Conservation (phyloP, 2,113 vertebrate species). For the Planiliza haematocheilus region DNA sequence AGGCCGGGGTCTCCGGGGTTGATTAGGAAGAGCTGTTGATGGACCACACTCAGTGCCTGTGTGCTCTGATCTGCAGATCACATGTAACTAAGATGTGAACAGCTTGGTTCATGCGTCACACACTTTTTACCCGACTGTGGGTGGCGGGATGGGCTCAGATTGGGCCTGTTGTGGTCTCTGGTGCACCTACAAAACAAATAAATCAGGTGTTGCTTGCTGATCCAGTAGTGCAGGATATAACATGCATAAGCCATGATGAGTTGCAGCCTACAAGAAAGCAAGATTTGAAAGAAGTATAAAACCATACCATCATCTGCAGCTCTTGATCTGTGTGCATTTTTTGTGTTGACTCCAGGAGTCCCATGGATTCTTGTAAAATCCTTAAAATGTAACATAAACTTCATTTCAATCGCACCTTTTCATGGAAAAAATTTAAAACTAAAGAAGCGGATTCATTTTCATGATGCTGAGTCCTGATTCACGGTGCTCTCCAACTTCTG, state of each 20-base stretch:
- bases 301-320: neutral
- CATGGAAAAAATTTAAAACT: too few species aligned
- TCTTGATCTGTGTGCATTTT: neutral
- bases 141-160: slow-evolving; percentile 9
- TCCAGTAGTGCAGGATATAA: neutral
- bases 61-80: slow-evolving; percentile 57
- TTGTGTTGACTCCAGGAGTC: too few species aligned
- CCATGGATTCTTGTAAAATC: too few species aligned
- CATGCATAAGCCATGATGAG: neutral
- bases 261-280: neutral
- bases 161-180: slow-evolving; percentile 10
- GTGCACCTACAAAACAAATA: neutral
- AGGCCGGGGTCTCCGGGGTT: slow-evolving; percentile 85
- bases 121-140: slow-evolving; percentile 22
- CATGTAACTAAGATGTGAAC: slow-evolving; percentile 32
- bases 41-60: slow-evolving; percentile 79
- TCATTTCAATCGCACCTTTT: too few species aligned
- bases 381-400: too few species aligned
- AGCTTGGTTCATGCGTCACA: slow-evolving; percentile 14
- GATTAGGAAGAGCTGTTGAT: slow-evolving; percentile 84
- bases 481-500: too few species aligned
- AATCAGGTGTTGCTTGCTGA: neutral
- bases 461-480: too few species aligned
- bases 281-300: neutral
- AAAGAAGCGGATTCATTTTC: too few species aligned